These are phyloP conservation scores for Lycocerus yunnanus DNA, from an alignment of 2,888 invertebrate species.

Conservation along the genomic window DNA sequence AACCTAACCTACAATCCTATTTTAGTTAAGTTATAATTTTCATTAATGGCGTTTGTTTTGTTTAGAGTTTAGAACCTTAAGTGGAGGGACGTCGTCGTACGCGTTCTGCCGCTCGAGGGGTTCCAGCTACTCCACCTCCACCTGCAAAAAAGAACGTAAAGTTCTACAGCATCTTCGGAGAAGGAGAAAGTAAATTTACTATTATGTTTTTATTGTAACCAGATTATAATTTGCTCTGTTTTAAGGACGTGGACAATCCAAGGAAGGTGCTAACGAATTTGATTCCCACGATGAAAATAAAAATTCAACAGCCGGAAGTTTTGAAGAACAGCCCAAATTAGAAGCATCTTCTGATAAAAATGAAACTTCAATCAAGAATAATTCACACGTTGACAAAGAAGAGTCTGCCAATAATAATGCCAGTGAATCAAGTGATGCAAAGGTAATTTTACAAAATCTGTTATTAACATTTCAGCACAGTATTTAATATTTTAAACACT, in stretches of 20 bases:
- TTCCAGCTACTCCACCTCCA: constrained; percentile 60
- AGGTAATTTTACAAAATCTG: constrained; percentile 9
- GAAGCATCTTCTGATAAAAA: constrained; percentile 27
- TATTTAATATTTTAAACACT: not conserved
- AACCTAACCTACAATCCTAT: constrained; percentile 8
- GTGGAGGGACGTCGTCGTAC: constrained; percentile 62
- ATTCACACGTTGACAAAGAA: constrained; percentile 40
- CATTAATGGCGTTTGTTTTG: not conserved
- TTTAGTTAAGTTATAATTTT: not conserved
- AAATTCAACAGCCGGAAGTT: constrained; percentile 43
- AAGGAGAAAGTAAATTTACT: constrained; percentile 45
- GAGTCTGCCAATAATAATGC: constrained; percentile 50
- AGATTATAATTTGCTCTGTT: constrained; percentile 8
- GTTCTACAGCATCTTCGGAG: constrained; percentile 39
- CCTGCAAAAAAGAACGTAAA: constrained; percentile 57
- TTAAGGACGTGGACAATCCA: constrained; percentile 49
- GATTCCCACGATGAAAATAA: constrained; percentile 51
- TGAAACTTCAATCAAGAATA: constrained; percentile 33
- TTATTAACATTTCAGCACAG: not conserved
- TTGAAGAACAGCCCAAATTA: constrained; percentile 25
- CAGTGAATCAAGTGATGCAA: constrained; percentile 35
- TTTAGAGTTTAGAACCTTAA: constrained; percentile 58
- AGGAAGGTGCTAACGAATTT: constrained; percentile 44
- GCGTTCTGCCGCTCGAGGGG: constrained; percentile 61
- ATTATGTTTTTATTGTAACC: not conserved